Base-by-base conservation (phyloP, 2,797 vertebrate species). In the Neostethus bicornis region DNA sequence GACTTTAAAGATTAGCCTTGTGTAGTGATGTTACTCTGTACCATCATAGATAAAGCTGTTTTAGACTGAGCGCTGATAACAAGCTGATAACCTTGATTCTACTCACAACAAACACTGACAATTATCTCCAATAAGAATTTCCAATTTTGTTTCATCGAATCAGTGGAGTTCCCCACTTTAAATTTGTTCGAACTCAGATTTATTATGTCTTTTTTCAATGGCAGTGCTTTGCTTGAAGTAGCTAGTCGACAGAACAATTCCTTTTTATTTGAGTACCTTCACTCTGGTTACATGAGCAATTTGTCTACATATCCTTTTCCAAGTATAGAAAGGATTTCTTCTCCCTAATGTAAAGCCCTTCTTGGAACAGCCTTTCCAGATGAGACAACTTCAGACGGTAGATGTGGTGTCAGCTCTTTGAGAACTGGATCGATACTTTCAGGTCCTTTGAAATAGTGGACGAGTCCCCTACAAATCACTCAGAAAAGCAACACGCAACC, bases 391-490 rank as follows among this genome's bases (percentile, higher is more conserved):
- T 65, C 49, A 67, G 71, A 61, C 52, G 59, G 82, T 65, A 66
- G 80, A 80, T 65, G 81, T 54, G 52, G 73, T 76, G 78, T 79
- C 70, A 75, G 73, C 76, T 73, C 61, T 70, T 51, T 50, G n/a
- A 51, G 29, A 70, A 63, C 59, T 49, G 58, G 63, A 87, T 88
- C 84, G 31, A 86, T 89, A 84, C 34, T 35, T 72, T 70, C 71
- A 72, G 69, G 70, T 71, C 67, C 61, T 78, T 65, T 83, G 77
- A 86, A 81, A 88, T 80, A 80, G 62, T 65, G 70, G 71, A 71
- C 49, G 45, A 41, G 56, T 74, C 62, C 54, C 56, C 54, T 62
- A 75, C 81, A 83, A 87, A 85, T 87, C 80, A 80, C 54, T 79
- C 76, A 72, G 55, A 81, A 80, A 71, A 45, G 62, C 67, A 73